Conservation (phyloP, 2,797 vertebrate species). For the Oreonectes daqikongensis region DNA sequence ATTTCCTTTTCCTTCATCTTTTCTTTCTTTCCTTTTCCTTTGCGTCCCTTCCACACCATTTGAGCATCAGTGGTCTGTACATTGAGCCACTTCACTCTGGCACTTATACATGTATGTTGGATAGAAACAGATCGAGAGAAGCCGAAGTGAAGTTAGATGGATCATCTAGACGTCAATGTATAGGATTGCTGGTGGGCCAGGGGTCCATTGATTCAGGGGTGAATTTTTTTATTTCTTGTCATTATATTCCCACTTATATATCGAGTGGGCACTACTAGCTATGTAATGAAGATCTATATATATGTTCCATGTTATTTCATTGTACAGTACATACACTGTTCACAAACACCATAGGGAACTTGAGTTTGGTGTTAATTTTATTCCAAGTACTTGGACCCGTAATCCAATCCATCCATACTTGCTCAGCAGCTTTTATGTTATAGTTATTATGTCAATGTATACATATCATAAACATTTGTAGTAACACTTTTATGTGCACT, state of each 20-base stretch:
- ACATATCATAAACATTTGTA: conserved; percentile 51
- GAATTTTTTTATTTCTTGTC: conserved; percentile 42
- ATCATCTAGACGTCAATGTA: conserved; percentile 27
- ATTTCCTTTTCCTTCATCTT: conserved; percentile 36
- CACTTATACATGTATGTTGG: conserved; percentile 33
- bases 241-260: conserved; percentile 54
- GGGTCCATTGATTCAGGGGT: conserved; percentile 60
- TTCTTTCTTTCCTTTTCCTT: conserved; percentile 24
- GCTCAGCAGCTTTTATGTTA: conserved; percentile 48
- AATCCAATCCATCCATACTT: conserved; percentile 33
- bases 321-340: conserved; percentile 54
- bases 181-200: conserved; percentile 34
- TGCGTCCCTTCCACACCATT: conserved; percentile 26
- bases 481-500: conserved; percentile 47
- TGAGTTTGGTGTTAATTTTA: conserved; percentile 54
- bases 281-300: conserved; percentile 54
- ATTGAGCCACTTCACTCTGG: conserved; percentile 41
- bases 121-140: conserved; percentile 33
- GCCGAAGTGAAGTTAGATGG: conserved; percentile 11
- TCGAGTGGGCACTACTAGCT: conserved; percentile 61
- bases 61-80: conserved; percentile 46
- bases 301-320: conserved; percentile 52
- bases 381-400: conserved; percentile 42
- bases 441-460: conserved; percentile 52
- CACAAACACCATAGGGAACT: conserved; percentile 58